A percentile compares a stretch with the other conserved stretches of the same genome.
These are phyloP conservation scores for Ianthella basta DNA, from an alignment of 37 sponge, comb jelly and placozoan genomes.

Conservation along the genomic window DNA sequence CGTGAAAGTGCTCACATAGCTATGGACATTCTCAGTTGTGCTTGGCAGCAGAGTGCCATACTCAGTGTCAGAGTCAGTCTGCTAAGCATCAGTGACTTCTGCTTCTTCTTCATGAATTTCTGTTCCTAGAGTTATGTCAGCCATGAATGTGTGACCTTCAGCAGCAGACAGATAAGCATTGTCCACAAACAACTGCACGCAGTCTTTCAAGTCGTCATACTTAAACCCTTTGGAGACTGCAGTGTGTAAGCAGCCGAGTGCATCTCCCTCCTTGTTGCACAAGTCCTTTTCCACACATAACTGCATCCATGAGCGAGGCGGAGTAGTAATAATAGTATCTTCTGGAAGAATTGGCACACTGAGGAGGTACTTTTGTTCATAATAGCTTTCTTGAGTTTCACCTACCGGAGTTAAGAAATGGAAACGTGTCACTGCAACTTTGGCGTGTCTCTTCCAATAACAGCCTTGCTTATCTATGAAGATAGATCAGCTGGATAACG, in stretches of 20 bases:
- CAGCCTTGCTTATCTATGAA: background rate
- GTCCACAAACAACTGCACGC: background rate
- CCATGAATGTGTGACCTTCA: constrained; percentile 13
- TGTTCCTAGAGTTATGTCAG: background rate
- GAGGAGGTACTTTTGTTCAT: constrained; percentile 29
- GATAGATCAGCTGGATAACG: background rate
- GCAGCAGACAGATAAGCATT: background rate
- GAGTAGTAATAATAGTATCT: background rate
- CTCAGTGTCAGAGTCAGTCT: background rate
- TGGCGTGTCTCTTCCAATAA: constrained; percentile 24
- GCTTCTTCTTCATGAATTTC: constrained; percentile 5
- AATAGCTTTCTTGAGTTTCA: constrained; percentile 19
- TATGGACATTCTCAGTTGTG: background rate
- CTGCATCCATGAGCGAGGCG: constrained; percentile 30
- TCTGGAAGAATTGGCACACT: background rate
- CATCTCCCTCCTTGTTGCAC: constrained; percentile 5
- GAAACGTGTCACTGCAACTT: background rate
- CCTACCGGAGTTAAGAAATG: constrained; percentile 4
- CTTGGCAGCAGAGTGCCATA: background rate
- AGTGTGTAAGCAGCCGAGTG: background rate
- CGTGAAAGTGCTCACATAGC: background rate
- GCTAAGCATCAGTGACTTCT: background rate
- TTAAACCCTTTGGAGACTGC: constrained; percentile 1
- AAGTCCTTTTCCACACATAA: background rate
- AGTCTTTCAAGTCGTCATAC: background rate